Evolutionary conservation across 2,797 vertebrate genomes (phyloP), one percentile per base, ranked within the genome.

Genomic region (Okamejei kenojei): DNA sequence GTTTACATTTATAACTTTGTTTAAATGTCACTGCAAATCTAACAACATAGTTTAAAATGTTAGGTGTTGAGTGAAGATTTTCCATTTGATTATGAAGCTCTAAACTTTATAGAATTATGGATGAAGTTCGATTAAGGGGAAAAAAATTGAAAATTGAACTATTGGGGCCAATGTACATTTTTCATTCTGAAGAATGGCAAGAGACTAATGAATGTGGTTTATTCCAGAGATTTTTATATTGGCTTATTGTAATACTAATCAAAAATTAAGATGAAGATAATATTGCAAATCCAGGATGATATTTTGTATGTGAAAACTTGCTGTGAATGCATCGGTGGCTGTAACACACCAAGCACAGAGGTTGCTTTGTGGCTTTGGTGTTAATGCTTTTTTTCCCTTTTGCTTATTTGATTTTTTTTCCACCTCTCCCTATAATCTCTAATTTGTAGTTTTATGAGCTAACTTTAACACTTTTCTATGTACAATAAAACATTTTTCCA

Each of bases 1-100:
- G n/a, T 7, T 65, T 88, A 19, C n/a, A 17, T 88, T 88, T 68
- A 19, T 35, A 32, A 68, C 54, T 91, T 21, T 38, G 35, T 0
- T 32, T 26, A 92, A 13, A 74, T 91, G 65, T 23, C 32, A 90
- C 38, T 38, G 21, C 7, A 45, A 81, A 81, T 54, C n/a, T 19
- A 92, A 45, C 71, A 29, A 73, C 4, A 92, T 76, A 26, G 35
- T 38, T 26, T 54, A 92, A n/a, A 73, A 29, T 45, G 26, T 54
- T 92, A 35, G 11, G 68, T 74, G 32, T 91, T 92, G 38, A 54
- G 11, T 29, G 13, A 10, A 29, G 13, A 29, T 74, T 7, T 73
- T 91, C 35, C 23, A 26, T 74, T 68, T 76, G 90, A 23, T 92
- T 38, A 68, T 68, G 84, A 88, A 88, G n/a, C 35, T 92, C 15